Percentiles rank a stretch among this genome's conserved stretches.
Evolutionary conservation across 1,140 invertebrate species (phyloP).

Genomic region (Trichonephila clavipes): DNA sequence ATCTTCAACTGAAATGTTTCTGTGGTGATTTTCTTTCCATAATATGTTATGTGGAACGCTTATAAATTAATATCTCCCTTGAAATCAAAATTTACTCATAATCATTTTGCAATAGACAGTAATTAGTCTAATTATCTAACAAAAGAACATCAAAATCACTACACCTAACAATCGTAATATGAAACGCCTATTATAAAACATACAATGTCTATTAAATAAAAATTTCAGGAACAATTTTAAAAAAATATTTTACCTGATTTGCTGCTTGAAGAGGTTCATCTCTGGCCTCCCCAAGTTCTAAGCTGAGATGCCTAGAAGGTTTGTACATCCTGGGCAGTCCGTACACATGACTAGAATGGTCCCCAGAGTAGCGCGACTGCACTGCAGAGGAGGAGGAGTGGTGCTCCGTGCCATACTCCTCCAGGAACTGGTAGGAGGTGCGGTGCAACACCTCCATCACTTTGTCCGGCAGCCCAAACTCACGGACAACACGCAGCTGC

Average conservation of each 20-base stretch:
- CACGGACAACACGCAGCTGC: conserved; percentile 92
- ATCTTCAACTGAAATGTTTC: too few species aligned
- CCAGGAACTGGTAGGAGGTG: conserved; percentile 68
- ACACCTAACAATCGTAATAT: too few species aligned
- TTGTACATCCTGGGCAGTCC: conserved; percentile 69
- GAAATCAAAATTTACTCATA: too few species aligned
- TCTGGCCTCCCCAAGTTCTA: conserved; percentile 67
- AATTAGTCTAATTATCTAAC: too few species aligned
- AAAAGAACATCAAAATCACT: too few species aligned
- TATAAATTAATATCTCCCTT: too few species aligned
- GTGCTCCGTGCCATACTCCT: conserved; percentile 69
- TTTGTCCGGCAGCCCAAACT: conserved; percentile 95
- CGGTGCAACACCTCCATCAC: conserved; percentile 91
- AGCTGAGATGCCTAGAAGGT: conserved; percentile 73
- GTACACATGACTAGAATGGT: conserved; percentile 75
- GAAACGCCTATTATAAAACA: too few species aligned
- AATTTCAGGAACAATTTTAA: too few species aligned
- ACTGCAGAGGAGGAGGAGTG: conserved; percentile 43
- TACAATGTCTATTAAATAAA: too few species aligned
- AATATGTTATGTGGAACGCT: too few species aligned
- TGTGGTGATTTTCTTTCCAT: too few species aligned
- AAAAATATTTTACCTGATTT: conserved; percentile 38
- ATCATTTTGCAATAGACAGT: too few species aligned
- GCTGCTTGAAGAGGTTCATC: conserved; percentile 60
- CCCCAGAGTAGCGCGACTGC: conserved; percentile 61